Evolutionary conservation across 2,797 vertebrate genomes (phyloP).

Genomic region (Myotis vivesi): DNA sequence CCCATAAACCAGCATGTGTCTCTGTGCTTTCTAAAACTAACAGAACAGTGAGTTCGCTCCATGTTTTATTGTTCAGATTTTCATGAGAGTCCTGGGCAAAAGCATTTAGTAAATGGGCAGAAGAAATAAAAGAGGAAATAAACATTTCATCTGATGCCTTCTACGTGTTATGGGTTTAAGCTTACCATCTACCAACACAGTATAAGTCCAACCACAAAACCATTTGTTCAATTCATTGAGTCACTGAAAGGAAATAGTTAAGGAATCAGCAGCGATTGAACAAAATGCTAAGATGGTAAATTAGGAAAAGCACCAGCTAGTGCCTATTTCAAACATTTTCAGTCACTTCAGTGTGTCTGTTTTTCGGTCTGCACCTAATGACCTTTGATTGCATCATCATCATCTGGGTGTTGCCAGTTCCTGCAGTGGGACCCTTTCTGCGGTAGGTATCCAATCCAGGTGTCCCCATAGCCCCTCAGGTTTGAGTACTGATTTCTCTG

Average conservation of each 20-base stretch:
- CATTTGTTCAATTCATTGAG: neutral
- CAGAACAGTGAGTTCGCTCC: neutral
- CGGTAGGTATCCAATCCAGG: no score
- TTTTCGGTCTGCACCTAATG: neutral
- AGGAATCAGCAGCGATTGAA: neutral
- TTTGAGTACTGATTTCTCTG: neutral
- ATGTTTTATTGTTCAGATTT: neutral
- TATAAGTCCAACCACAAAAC: neutral
- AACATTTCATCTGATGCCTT: neutral
- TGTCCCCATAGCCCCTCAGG: neutral
- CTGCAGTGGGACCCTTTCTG: neutral
- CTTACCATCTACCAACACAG: neutral
- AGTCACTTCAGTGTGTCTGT: neutral
- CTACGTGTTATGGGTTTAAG: neutral
- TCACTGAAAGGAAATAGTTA: neutral
- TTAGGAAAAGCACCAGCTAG: neutral
- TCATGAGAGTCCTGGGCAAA: neutral
- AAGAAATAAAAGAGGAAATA: slow-evolving; percentile 7
- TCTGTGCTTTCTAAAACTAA: neutral
- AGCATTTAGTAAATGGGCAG: neutral
- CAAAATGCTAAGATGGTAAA: neutral
- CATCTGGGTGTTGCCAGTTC: neutral
- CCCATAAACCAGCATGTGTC: neutral
- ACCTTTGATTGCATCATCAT: neutral
- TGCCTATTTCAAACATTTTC: neutral